phyloP scores from a whole-genome alignment of 2,888 invertebrate species.

The Lithodes maja region DNA sequence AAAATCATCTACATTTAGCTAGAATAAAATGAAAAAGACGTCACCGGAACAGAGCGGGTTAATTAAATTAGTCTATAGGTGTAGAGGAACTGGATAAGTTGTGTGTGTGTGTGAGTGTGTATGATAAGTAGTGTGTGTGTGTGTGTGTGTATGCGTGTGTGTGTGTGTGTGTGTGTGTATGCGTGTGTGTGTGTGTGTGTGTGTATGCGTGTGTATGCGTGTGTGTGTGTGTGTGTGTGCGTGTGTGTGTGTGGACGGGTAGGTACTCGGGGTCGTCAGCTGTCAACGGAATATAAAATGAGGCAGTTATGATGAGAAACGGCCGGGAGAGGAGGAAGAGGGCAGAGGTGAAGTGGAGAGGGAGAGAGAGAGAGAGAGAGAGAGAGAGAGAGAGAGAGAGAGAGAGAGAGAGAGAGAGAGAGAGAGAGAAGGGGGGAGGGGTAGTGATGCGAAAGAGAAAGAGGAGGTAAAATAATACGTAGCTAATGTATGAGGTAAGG shows the following conservation, averaged over 20 bases:
- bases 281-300: background rate
- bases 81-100: too few relatives aligned
- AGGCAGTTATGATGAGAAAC: background rate
- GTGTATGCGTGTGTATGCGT: too few relatives aligned
- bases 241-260: background rate
- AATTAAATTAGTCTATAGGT: too few relatives aligned
- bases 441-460: background rate
- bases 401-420: background rate
- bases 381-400: background rate
- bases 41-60: too few relatives aligned
- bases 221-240: slow-evolving; percentile 25
- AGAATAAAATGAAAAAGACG: too few relatives aligned
- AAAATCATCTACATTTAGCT: too few relatives aligned
- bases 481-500: too few relatives aligned
- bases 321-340: background rate
- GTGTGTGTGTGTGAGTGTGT: too few relatives aligned
- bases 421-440: background rate
- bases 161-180: slow-evolving; percentile 9
- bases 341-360: background rate
- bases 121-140: background rate
- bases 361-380: background rate
- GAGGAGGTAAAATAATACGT: background rate
- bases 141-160: slow-evolving; percentile 28
- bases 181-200: background rate
- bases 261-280: background rate